Conservation (phyloP, 2,888 invertebrate species). For the Holacanthella duospinosa region DNA sequence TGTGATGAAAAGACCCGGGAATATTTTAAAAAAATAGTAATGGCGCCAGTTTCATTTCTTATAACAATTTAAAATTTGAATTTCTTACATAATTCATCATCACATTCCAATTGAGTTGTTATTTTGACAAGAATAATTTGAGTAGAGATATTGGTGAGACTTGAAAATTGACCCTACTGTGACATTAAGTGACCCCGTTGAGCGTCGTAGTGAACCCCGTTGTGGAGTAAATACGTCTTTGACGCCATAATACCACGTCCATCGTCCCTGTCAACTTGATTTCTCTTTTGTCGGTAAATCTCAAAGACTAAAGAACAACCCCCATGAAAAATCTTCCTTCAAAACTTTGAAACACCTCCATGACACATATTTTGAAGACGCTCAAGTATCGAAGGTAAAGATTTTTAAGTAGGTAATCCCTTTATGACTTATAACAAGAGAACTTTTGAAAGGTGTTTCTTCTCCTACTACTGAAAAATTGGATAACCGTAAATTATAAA, state of each 20-base stretch:
- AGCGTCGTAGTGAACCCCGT: neutral
- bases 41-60: too few relatives aligned
- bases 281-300: neutral
- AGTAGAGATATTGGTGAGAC: too few relatives aligned
- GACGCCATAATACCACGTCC: neutral
- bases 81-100: too few relatives aligned
- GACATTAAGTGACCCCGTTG: neutral
- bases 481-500: conserved; percentile 4
- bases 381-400: neutral
- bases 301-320: neutral
- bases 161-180: too few relatives aligned
- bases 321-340: neutral
- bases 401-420: neutral
- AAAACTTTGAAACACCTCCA: neutral
- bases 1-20: too few relatives aligned
- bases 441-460: neutral
- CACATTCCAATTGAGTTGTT: too few relatives aligned
- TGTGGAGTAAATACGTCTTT: neutral
- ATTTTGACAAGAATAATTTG: too few relatives aligned
- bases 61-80: too few relatives aligned
- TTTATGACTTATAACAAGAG: neutral
- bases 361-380: conserved; percentile 2
- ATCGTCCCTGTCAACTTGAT: neutral
- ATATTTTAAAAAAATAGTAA: too few relatives aligned
- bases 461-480: neutral